A percentile compares a stretch with the other conserved stretches of the same genome.
Evolutionary conservation across 2,113 vertebrate genomes (phyloP).

Genomic region (Ptilorrhoa leucosticta): DNA sequence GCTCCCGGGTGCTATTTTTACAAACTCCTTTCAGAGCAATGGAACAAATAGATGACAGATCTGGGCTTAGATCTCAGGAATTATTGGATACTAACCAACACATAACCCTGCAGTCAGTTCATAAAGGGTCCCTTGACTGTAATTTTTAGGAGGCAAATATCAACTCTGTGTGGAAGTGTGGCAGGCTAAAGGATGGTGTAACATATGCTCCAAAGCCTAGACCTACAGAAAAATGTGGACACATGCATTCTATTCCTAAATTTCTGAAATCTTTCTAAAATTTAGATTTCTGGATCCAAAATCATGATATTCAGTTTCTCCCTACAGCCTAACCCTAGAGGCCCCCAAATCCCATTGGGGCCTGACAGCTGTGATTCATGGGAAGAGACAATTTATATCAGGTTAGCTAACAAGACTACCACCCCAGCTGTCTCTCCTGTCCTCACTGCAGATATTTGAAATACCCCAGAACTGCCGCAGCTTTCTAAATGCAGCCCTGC

Average conservation of each 20-base stretch:
- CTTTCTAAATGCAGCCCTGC: neutral
- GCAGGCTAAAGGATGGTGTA: neutral
- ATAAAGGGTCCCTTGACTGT: neutral
- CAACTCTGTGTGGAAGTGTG: neutral
- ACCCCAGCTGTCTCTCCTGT: neutral
- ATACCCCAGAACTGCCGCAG: neutral
- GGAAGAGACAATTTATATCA: neutral
- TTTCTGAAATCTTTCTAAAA: neutral
- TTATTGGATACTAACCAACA: neutral
- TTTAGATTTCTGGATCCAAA: neutral
- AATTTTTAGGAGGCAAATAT: neutral
- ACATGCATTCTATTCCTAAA: neutral
- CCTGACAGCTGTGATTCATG: neutral
- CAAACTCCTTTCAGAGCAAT: neutral
- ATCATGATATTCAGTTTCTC: neutral
- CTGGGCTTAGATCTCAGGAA: neutral
- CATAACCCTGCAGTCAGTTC: neutral
- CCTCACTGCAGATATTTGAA: neutral
- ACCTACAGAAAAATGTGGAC: neutral
- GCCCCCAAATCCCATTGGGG: neutral
- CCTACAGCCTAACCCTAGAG: neutral
- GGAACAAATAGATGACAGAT: neutral
- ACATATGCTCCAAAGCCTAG: neutral
- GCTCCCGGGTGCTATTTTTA: constrained; percentile 20
- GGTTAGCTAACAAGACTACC: neutral